A percentile compares a stretch with the other conserved stretches of the same genome.
phyloP scores from a whole-genome alignment of 1,140 invertebrate genomes.

The Calycopis cecrops region DNA sequence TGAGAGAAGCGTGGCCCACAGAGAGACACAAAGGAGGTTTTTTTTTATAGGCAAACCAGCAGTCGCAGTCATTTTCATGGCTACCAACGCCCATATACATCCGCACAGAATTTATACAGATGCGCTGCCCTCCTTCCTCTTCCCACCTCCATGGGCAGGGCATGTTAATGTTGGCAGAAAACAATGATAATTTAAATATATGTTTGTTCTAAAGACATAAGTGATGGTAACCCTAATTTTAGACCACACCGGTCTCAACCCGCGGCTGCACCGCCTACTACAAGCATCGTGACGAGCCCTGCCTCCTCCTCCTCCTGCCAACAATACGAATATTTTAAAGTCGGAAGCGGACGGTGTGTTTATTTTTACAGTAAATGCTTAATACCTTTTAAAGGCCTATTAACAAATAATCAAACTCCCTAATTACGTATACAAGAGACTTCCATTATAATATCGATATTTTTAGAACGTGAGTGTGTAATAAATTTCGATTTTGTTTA shows the following conservation, averaged over 20 bases:
- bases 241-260: constrained; percentile 49
- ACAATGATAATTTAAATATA: constrained; percentile 1
- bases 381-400: constrained; percentile 1
- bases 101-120: too few relatives aligned
- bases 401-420: constrained; percentile 1
- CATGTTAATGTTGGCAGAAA: not conserved
- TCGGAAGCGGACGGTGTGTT: constrained; percentile 21
- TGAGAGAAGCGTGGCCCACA: too few relatives aligned
- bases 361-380: constrained; percentile 11
- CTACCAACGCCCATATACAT: too few relatives aligned
- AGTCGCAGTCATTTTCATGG: too few relatives aligned
- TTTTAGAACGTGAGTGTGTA: not conserved
- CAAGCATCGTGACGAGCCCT: constrained; percentile 49
- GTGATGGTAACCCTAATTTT: constrained; percentile 32
- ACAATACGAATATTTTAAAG: constrained; percentile 15
- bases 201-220: not conserved
- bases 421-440: constrained; percentile 6
- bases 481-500: too few relatives aligned
- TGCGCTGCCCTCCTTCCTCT: too few relatives aligned
- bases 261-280: constrained; percentile 44
- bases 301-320: constrained; percentile 48
- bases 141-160: too few relatives aligned
- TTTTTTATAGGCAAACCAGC: too few relatives aligned
- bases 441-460: not conserved
- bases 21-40: too few relatives aligned